Percentiles rank a stretch among this genome's conserved stretches.
Conservation (phyloP, 2,113 vertebrate genomes). For the Sprattus sprattus region DNA sequence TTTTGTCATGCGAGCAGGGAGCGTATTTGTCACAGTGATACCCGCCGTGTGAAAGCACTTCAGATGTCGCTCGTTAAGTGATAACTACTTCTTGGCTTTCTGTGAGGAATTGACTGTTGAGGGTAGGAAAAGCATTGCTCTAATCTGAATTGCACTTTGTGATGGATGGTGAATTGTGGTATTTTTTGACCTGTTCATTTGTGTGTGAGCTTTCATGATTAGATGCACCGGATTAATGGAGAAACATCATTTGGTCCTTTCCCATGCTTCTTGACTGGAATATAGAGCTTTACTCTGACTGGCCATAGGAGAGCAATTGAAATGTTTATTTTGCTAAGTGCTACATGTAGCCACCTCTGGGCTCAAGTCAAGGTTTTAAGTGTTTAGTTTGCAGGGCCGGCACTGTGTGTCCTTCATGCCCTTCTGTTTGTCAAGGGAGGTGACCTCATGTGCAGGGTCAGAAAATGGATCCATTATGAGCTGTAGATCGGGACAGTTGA, state of each 20-base stretch:
- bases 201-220: background rate
- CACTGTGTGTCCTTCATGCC: background rate
- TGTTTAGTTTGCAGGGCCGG: background rate
- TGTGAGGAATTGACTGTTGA: background rate
- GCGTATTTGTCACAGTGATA: background rate
- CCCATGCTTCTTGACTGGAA: background rate
- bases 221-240: background rate
- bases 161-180: background rate
- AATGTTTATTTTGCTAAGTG: background rate
- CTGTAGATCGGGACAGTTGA: background rate
- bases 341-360: background rate
- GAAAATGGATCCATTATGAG: background rate
- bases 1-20: background rate
- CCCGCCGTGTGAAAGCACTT: background rate
- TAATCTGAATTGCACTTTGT: background rate
- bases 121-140: background rate
- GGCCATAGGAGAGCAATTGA: background rate
- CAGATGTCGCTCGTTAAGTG: background rate
- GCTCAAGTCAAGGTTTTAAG: conserved; percentile 2
- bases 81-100: background rate
- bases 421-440: background rate
- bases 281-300: background rate
- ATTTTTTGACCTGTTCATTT: background rate
- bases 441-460: background rate
- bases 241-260: background rate